Conservation (phyloP, 2,888 invertebrate genomes). For the Rutpela maculata region DNA sequence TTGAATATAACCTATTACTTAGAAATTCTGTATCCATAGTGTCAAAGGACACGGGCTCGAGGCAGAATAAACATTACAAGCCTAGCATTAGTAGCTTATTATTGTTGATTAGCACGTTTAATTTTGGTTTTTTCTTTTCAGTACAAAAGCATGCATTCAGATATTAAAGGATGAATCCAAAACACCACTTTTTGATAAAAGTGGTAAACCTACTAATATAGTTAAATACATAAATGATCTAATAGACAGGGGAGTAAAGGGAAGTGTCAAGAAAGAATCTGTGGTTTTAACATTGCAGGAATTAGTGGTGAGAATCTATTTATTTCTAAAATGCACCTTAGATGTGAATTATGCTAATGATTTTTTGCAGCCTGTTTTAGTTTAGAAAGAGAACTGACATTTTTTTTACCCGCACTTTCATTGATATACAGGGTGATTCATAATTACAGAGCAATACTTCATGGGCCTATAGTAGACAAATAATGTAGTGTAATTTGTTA, state of each 20-base stretch:
- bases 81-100: too few relatives aligned
- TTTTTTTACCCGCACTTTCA: too few relatives aligned
- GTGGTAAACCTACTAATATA: constrained; percentile 80
- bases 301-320: constrained; percentile 79
- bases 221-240: constrained; percentile 87
- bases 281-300: constrained; percentile 85
- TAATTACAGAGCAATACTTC: too few relatives aligned
- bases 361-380: background rate
- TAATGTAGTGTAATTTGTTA: too few relatives aligned
- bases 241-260: constrained; percentile 85
- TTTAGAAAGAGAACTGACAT: background rate
- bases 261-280: constrained; percentile 86
- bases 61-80: too few relatives aligned
- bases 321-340: background rate
- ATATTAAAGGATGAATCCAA: constrained; percentile 80
- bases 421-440: too few relatives aligned
- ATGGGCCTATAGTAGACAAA: too few relatives aligned
- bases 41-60: too few relatives aligned
- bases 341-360: background rate
- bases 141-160: constrained; percentile 81
- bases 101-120: too few relatives aligned
- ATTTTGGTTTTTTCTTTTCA: constrained; percentile 69
- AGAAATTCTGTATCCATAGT: too few relatives aligned
- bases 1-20: too few relatives aligned
- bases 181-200: constrained; percentile 80